Evolutionary conservation across 2,888 invertebrate species (phyloP), one percentile per base, ranked within the genome.

Genomic region (Agrotis ipsilon): DNA sequence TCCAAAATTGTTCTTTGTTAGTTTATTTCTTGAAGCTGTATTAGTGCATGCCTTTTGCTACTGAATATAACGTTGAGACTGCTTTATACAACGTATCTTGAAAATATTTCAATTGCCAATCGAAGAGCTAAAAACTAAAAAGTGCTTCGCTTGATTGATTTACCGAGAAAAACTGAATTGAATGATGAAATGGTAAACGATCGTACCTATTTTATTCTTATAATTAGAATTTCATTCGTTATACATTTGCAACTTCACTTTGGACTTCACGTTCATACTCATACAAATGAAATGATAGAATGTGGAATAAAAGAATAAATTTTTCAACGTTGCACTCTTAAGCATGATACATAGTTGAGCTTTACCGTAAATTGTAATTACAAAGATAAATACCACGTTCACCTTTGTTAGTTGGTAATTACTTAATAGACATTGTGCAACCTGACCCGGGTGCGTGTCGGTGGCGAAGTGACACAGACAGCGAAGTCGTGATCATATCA

Each of bases 391-490:
- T 75, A 75, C 72, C 78, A 68, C 57, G 81, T 81, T 81, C 74
- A 85, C 84, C 84, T 85, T 83, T 83, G 81, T 83, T 72, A 74
- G 32, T 75, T 49, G 58, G 79, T 84, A 85, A 84, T 81, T 81
- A 85, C 79, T 75, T 76, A 76, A 83, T 79, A 81, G 76, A 68
- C 61, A 81, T 85, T 85, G 84, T 73, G 84, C 81, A 84, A 84
- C 71, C 62, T 79, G 84, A 76, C 76, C 74, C 59, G 80, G 62
- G 80, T 64, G 72, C 62, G 55, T 73, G 77, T 73, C 78, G 68
- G 70, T 85, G 72, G 71, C 71, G 64, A 60, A 43, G 66, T 72
- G 54, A 45, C 78, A 60, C 61, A 61, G 18, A 51, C 48, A 27
- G n/a, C 5, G n/a, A n/a, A 77, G 48, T 83, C 71, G 81, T 78